Evolutionary conservation across 2,888 invertebrate genomes (phyloP).

Genomic region (Scotopteryx bipunctaria): DNA sequence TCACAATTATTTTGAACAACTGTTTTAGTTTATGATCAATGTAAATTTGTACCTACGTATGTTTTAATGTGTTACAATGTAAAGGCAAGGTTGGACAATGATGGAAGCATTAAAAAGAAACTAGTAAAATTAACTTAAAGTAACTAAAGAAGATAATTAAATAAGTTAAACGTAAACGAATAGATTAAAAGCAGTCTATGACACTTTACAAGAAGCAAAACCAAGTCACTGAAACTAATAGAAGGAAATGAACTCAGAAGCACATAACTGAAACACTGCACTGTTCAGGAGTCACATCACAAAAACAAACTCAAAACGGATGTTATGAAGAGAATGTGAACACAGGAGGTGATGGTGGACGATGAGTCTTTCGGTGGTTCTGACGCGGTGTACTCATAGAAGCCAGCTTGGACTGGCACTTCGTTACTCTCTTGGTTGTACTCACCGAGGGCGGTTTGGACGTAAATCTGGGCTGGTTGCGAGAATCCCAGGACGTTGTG

Average conservation of each 20-base stretch:
- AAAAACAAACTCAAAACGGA: constrained; percentile 65
- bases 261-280: constrained; percentile 53
- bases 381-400: constrained; percentile 77
- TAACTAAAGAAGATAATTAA: constrained; percentile 43
- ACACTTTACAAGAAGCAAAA: constrained; percentile 50
- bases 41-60: constrained; percentile 38
- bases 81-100: constrained; percentile 51
- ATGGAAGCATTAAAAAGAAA: constrained; percentile 41
- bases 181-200: constrained; percentile 47
- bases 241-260: constrained; percentile 44
- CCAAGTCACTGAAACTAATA: constrained; percentile 44
- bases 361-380: constrained; percentile 62
- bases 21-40: constrained; percentile 23
- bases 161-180: constrained; percentile 44
- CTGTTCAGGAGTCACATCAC: constrained; percentile 54
- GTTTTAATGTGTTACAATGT: constrained; percentile 43
- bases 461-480: constrained; percentile 88
- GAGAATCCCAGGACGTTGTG: constrained; percentile 94
- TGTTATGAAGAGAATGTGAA: constrained; percentile 59
- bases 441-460: constrained; percentile 96
- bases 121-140: constrained; percentile 32
- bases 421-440: constrained; percentile 79
- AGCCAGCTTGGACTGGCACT: constrained; percentile 73
- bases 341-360: constrained; percentile 54
- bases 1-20: constrained; percentile 36